A percentile compares a stretch with the other conserved stretches of the same genome.
These are phyloP conservation scores for Nomada flava DNA, from an alignment of 2,888 invertebrate genomes.

Conservation along the genomic window DNA sequence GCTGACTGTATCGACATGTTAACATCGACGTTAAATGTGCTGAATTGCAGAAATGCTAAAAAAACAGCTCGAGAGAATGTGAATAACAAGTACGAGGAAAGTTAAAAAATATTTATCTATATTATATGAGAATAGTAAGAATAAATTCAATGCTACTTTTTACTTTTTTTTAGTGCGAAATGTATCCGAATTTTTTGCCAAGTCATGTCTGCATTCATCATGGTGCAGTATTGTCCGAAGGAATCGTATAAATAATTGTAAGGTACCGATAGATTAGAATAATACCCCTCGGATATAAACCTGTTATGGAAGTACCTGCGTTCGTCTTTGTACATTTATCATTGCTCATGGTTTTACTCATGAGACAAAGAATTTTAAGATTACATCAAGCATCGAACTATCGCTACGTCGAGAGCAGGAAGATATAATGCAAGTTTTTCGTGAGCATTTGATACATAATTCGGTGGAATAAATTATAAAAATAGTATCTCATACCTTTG, in stretches of 20 bases:
- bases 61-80: background rate
- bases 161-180: no score
- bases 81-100: background rate
- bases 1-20: slow-evolving; percentile 5
- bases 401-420: slow-evolving; percentile 10
- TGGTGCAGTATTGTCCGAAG: background rate
- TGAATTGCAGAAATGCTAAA: background rate
- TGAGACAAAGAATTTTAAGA: background rate
- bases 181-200: no score
- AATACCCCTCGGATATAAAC: background rate
- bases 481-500: no score
- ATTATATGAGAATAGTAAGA: background rate
- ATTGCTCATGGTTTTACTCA: slow-evolving; percentile 14
- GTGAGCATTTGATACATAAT: slow-evolving; percentile 9
- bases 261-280: background rate
- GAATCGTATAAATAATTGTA: background rate
- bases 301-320: slow-evolving; percentile 4
- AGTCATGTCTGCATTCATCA: background rate
- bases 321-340: slow-evolving; percentile 10
- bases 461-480: background rate
- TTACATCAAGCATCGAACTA: slow-evolving; percentile 2
- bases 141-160: background rate
- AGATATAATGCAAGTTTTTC: background rate
- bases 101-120: background rate
- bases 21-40: slow-evolving; percentile 3